Conservation (phyloP, 2,888 invertebrate genomes). For the Adineta ricciae region DNA sequence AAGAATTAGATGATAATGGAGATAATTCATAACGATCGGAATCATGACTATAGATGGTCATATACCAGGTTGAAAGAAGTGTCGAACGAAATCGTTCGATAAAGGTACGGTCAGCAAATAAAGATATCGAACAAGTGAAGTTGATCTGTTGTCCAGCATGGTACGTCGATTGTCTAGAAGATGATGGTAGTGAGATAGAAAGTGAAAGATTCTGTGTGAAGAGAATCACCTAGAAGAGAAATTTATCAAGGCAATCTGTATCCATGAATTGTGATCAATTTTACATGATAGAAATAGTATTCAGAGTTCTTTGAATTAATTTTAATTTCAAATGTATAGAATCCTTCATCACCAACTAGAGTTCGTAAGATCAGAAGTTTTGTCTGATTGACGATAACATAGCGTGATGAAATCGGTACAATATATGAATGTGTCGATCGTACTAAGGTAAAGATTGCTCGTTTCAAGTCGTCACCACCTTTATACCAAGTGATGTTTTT, state of each 20-base stretch:
- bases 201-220: background rate
- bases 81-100: background rate
- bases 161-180: background rate
- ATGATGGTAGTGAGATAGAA: background rate
- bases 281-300: background rate
- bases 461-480: background rate
- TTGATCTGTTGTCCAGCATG: background rate
- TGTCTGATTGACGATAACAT: background rate
- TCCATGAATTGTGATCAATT: background rate
- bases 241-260: background rate
- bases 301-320: background rate
- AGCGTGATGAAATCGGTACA: background rate
- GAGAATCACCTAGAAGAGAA: background rate
- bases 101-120: background rate
- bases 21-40: background rate
- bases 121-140: background rate
- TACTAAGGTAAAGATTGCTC: background rate
- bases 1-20: background rate
- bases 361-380: background rate
- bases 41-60: conserved; percentile 8
- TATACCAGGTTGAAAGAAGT: background rate
- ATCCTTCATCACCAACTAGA: background rate
- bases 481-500: background rate
- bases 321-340: background rate
- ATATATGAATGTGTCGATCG: background rate